These are phyloP conservation scores for Carassius auratus DNA, from an alignment of 2,113 vertebrate species.

Conservation along the genomic window DNA sequence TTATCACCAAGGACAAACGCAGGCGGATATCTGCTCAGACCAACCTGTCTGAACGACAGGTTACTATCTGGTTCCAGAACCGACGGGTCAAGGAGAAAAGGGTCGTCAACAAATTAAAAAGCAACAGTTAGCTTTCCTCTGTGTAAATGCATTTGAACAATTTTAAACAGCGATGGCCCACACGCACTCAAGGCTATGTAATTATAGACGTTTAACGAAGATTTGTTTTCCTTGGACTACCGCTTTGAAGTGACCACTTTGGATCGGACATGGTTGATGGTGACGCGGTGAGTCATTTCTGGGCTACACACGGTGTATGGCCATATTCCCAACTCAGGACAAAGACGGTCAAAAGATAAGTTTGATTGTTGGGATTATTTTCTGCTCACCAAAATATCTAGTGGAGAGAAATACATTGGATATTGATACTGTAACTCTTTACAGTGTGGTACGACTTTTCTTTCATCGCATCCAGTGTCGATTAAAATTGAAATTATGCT, in stretches of 20 bases:
- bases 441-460: conserved; percentile 10
- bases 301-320: not conserved
- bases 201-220: conserved; percentile 27
- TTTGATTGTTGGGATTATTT: conserved; percentile 5
- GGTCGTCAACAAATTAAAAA: conserved; percentile 97
- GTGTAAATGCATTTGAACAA: not conserved
- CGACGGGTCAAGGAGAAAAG: conserved; percentile 99
- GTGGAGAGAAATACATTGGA: not conserved
- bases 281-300: conserved; percentile 24
- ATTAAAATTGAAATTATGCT: not conserved
- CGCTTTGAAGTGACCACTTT: conserved; percentile 21
- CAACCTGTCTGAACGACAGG: conserved; percentile 96
- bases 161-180: not conserved
- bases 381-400: conserved; percentile 7
- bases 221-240: conserved; percentile 36
- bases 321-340: conserved; percentile 19
- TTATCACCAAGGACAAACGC: conserved; percentile 99
- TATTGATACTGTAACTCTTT: not conserved
- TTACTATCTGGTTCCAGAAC: conserved; percentile 99
- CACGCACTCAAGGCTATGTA: conserved; percentile 4
- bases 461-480: not conserved
- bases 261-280: conserved; percentile 14
- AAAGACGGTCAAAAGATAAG: conserved; percentile 9
- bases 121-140: conserved; percentile 81
- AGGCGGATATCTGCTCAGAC: conserved; percentile 95